Evolutionary conservation across 2,888 invertebrate species (phyloP).

Genomic region (Hoplodrina ambigua): DNA sequence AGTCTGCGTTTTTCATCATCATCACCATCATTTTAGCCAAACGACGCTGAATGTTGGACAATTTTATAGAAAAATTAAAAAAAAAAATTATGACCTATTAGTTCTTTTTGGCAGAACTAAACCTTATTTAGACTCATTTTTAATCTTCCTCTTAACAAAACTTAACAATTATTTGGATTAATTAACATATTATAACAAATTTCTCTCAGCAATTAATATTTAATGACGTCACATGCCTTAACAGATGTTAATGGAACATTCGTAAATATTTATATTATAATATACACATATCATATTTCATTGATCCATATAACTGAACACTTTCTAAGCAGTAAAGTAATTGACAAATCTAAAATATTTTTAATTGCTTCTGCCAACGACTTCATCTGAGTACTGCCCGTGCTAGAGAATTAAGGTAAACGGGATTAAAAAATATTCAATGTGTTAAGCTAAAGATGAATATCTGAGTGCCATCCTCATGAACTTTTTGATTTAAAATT

Average conservation of each 20-base stretch:
- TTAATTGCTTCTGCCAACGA: neutral
- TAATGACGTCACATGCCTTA: constrained; percentile 27
- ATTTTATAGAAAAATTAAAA: too few species aligned
- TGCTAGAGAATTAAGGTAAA: neutral
- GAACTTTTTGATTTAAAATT: too few species aligned
- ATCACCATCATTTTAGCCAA: too few species aligned
- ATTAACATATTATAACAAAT: constrained; percentile 63
- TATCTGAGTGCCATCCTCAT: too few species aligned
- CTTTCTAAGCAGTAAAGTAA: constrained; percentile 41
- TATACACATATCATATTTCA: constrained; percentile 46
- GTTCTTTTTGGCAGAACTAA: too few species aligned
- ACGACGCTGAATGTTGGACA: too few species aligned
- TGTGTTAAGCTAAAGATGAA: too few species aligned
- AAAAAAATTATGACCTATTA: too few species aligned
- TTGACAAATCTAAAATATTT: constrained; percentile 30
- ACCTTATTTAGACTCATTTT: too few species aligned
- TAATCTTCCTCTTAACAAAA: constrained; percentile 52
- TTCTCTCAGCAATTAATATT: constrained; percentile 60
- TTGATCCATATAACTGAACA: constrained; percentile 37
- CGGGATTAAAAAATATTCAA: too few species aligned
- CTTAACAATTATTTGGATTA: constrained; percentile 53
- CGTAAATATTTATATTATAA: constrained; percentile 49
- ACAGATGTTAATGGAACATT: constrained; percentile 33
- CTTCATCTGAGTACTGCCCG: too few species aligned
- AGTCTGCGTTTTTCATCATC: too few species aligned